phyloP scores from a whole-genome alignment of 2,113 vertebrate genomes.

The Mohoua ochrocephala region DNA sequence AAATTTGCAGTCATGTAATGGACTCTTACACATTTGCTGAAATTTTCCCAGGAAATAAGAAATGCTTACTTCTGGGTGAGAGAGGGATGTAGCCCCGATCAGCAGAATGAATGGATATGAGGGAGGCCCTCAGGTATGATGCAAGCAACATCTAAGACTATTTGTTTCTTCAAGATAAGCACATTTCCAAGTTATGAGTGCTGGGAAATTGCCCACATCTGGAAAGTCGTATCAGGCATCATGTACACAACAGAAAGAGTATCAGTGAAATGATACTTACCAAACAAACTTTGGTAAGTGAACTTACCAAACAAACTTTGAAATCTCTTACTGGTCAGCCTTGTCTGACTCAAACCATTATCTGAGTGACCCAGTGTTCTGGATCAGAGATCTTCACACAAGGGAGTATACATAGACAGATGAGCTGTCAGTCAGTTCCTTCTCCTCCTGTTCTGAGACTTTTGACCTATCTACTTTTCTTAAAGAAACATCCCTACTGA shows the following conservation, averaged over 20 bases:
- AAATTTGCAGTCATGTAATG: not conserved
- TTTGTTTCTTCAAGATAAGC: not conserved
- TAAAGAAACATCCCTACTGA: not conserved
- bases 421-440: not conserved
- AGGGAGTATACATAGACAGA: not conserved
- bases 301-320: not conserved
- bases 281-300: not conserved
- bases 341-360: not conserved
- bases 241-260: not conserved
- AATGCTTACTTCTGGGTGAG: not conserved
- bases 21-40: not conserved
- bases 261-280: not conserved
- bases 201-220: not conserved
- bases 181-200: not conserved
- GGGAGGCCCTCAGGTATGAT: not conserved
- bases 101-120: not conserved
- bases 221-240: not conserved
- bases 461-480: not conserved
- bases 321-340: not conserved
- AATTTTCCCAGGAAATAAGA: not conserved
- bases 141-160: not conserved
- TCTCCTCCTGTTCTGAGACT: not conserved
- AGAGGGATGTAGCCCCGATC: not conserved
- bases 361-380: not conserved
- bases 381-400: not conserved